These are phyloP conservation scores for Carlito syrichta DNA, from an alignment of 2,113 vertebrate species.

Conservation along the genomic window DNA sequence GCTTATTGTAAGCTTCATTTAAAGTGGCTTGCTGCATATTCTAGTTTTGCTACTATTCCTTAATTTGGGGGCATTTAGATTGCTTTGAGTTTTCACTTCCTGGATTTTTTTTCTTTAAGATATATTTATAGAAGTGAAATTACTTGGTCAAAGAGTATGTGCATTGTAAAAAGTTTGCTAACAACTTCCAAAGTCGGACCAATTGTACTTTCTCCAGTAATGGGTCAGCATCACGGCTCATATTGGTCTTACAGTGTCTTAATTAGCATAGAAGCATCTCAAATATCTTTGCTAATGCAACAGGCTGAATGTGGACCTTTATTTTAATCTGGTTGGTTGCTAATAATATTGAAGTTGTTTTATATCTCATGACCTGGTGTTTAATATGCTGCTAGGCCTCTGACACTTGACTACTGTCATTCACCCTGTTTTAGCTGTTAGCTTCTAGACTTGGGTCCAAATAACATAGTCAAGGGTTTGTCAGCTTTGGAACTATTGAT, in stretches of 20 bases:
- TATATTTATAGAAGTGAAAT: background rate
- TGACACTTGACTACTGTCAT: background rate
- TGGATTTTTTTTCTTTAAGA: background rate
- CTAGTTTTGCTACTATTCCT: background rate
- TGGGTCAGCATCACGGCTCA: background rate
- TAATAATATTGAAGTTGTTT: background rate
- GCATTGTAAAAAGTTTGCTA: background rate
- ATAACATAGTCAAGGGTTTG: background rate
- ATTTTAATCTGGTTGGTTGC: background rate
- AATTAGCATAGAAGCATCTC: background rate
- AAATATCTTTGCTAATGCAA: background rate
- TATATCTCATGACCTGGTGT: background rate
- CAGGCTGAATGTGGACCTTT: background rate
- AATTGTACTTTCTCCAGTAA: too few relatives aligned
- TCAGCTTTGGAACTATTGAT: background rate
- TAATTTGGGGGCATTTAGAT: background rate
- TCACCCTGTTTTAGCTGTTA: background rate
- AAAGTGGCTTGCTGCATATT: background rate
- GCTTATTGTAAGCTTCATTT: background rate
- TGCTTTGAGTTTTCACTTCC: background rate
- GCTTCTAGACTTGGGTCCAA: background rate
- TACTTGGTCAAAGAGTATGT: background rate
- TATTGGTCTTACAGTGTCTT: background rate
- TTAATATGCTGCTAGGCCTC: background rate
- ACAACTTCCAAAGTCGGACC: background rate